Evolutionary conservation across 2,113 vertebrate genomes (phyloP), one percentile per base, ranked within the genome.

Genomic region (Ammodytes dubius): DNA sequence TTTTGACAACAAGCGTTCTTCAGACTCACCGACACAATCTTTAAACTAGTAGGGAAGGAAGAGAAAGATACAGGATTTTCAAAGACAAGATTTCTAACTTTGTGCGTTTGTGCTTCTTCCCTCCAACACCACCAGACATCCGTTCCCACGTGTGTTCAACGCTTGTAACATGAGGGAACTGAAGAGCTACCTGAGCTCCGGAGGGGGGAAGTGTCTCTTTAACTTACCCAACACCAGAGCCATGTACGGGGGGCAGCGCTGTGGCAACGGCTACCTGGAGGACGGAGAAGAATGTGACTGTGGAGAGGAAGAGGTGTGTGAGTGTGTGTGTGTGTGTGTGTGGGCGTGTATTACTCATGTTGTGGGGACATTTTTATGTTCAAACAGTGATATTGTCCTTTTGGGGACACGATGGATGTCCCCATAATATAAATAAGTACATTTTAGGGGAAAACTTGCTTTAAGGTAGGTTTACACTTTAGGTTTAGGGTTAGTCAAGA

Each of bases 281-380:
- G 96, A 98, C 0, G 98, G 98, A 2, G 98, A 99, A 84, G 96
- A 99, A 57, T 99, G 98, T 90, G 98, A 99, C 94, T 99, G 98
- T 80, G 98, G 98, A 56, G 97, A 97, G 6, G 95, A 95, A 64
- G 97, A 99, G 96, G 98, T 99, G 94, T 27, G 39, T 43, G 27
- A 27, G 27, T 27, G 27, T 27, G 27, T 27, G 27, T 27, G 27
- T 27, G 27, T 27, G 27, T 27, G 27, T 27, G 27, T 27, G 27
- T 27, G 27, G 27, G 27, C 27, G 27, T 27, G 27, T 27, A 27
- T 27, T 27, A 27, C 27, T 27, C 27, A 27, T 27, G 27, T 27
- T 27, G 27, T 27, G 27, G 27, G 27, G 27, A 27, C 27, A 27
- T 27, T 27, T 27, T 27, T 2, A 27, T 27, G 27, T 27, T 27